phyloP scores from a whole-genome alignment of 2,113 vertebrate species.

The Xenopus borealis region DNA sequence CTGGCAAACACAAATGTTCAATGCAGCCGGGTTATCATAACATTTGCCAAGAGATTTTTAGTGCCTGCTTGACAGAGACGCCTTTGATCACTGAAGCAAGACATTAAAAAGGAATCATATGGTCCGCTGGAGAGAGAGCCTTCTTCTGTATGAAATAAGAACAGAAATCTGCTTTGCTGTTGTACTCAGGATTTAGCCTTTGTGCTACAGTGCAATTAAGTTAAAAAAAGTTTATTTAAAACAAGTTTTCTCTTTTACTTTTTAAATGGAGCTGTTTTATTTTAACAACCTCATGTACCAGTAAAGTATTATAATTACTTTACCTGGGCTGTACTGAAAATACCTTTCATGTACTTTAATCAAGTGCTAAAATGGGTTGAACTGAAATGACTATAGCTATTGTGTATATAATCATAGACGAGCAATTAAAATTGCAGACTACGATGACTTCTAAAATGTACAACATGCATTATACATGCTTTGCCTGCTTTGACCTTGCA shows the following conservation, averaged over 20 bases:
- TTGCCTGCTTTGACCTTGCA: too few species aligned
- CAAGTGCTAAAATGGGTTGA: too few species aligned
- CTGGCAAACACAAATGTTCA: slow-evolving; percentile 30
- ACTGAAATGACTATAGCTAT: too few species aligned
- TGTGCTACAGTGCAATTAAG: too few species aligned
- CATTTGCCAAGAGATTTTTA: slow-evolving; percentile 38
- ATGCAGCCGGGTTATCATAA: slow-evolving; percentile 37
- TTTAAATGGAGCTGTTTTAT: background rate
- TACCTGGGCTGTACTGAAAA: too few species aligned
- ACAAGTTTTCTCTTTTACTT: background rate
- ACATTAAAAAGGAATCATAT: slow-evolving; percentile 39
- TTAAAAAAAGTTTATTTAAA: background rate
- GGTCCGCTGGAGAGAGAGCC: slow-evolving; percentile 31
- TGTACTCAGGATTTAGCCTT: too few species aligned
- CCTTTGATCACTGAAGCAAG: slow-evolving; percentile 46
- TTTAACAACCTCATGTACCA: slow-evolving; percentile 2
- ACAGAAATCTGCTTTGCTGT: background rate
- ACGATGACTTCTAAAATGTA: too few species aligned
- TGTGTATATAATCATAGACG: too few species aligned
- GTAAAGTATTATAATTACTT: slow-evolving; percentile 3
- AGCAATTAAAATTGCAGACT: too few species aligned
- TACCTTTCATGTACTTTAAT: too few species aligned
- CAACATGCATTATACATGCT: background rate
- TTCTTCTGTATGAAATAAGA: background rate
- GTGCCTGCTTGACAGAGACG: slow-evolving; percentile 37